Conservation (phyloP, 1,140 invertebrate species). For the Trissolcus basalis region DNA sequence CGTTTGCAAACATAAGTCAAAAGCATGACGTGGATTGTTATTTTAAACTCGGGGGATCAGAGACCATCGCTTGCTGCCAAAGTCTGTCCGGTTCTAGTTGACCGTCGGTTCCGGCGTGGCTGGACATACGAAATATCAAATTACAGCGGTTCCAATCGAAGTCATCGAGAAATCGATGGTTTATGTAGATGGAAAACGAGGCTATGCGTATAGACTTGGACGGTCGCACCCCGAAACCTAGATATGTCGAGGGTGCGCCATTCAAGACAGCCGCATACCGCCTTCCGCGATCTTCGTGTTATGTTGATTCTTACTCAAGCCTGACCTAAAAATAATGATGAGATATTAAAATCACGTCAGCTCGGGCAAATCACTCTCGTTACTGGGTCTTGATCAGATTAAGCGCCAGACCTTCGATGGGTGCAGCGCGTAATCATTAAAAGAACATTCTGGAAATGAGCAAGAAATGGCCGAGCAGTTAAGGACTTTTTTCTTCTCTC, state of each 20-base stretch:
- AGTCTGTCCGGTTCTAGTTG: neutral
- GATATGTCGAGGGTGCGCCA: constrained; percentile 61
- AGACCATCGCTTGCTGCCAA: too few relatives aligned
- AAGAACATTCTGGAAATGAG: constrained; percentile 15
- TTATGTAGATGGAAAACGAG: constrained; percentile 50
- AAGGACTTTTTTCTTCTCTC: too few relatives aligned
- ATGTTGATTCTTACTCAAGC: neutral
- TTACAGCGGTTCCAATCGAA: constrained; percentile 45
- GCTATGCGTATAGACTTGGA: constrained; percentile 60
- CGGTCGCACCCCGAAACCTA: constrained; percentile 66
- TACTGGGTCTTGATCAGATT: constrained; percentile 28
- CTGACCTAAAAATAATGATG: constrained; percentile 53
- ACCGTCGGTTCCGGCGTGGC: neutral
- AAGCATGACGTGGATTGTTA: too few relatives aligned
- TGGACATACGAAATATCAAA: constrained; percentile 41
- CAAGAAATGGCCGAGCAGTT: too few relatives aligned
- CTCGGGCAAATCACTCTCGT: constrained; percentile 10
- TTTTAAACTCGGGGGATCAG: neutral
- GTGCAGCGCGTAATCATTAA: constrained; percentile 22
- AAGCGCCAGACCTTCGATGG: constrained; percentile 29
- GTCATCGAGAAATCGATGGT: constrained; percentile 54
- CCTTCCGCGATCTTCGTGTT: constrained; percentile 17
- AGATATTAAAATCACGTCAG: constrained; percentile 29
- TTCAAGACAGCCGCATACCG: constrained; percentile 17
- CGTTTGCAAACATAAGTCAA: neutral